Conservation (phyloP, 2,888 invertebrate species). For the Sminthurinus aureus region DNA sequence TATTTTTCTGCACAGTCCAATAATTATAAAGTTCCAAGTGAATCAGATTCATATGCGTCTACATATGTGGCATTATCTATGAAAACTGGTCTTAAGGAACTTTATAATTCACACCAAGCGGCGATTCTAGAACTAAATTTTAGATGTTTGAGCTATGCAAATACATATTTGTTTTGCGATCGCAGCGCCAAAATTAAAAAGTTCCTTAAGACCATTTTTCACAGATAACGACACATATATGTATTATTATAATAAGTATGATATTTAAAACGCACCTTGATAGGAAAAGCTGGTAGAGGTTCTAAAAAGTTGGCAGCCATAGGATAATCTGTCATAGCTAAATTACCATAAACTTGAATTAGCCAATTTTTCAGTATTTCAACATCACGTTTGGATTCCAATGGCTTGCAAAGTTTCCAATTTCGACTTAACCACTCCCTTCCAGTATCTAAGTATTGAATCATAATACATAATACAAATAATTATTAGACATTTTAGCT, state of each 20-base stretch:
- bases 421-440: slow-evolving; percentile 73
- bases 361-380: slow-evolving; percentile 74
- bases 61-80: too few species aligned
- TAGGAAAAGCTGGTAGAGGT: slow-evolving; percentile 85
- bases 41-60: neutral
- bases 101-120: too few species aligned
- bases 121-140: too few species aligned
- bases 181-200: too few species aligned
- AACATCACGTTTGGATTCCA: slow-evolving; percentile 70
- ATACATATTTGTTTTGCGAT: too few species aligned
- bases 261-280: slow-evolving; percentile 66
- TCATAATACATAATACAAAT: slow-evolving; percentile 61
- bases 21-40: too few species aligned
- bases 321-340: slow-evolving; percentile 97
- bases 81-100: too few species aligned
- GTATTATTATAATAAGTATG: neutral
- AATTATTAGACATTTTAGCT: neutral
- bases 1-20: too few species aligned
- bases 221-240: too few species aligned
- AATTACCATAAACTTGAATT: slow-evolving; percentile 74
- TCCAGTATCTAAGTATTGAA: slow-evolving; percentile 74
- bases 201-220: too few species aligned
- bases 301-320: slow-evolving; percentile 84
- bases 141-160: too few species aligned
- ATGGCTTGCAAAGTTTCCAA: slow-evolving; percentile 79